Base-by-base conservation (phyloP, 2,113 vertebrate genomes). In the Pseudorectes ferrugineus region DNA sequence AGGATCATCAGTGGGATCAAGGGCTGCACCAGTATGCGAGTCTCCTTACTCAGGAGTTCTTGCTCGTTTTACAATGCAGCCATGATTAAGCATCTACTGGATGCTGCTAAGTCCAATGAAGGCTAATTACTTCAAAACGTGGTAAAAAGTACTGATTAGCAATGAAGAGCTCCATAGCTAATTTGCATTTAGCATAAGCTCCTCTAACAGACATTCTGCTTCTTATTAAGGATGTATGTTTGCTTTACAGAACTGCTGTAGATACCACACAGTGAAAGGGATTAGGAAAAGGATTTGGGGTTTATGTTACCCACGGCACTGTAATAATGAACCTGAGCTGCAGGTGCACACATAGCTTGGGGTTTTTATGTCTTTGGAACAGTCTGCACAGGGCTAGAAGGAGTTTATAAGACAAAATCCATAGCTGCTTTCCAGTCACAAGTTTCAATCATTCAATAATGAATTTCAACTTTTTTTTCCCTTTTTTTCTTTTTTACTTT, bases 71-170 rank as follows among this genome's bases (percentile, higher is more conserved):
- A 88, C 85, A 88, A 21, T 77, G 71, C 46, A 42, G 92, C 75
- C 21, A 63, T 70, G 88, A 93, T 95, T 76, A 92, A 94, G 55
- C 92, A 90, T 92, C 86, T 88, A 86, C 46, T 93, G 63, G 63
- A 88, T 90, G 67, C 81, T 75, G 77, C 79, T 85, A 66, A 92
- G 49, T 58, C 78, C 62, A 94, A 43, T 36, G 71, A 68, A 58
- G 38, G 84, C 77, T 78, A 88, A 89, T 88, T 73, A 70, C 58
- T 70, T 40, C 77, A 94, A 87, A 95, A 71, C 0, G 0, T 35
- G 57, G 77, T 84, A 82, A 89, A 79, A 87, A 73, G 58, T 29
- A 52, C 66, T 79, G 81, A 88, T 76, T 49, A 72, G 81, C 38
- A 82, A 76, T 54, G 59, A 67, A 76, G 89, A 93, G 67, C 73